These are phyloP conservation scores for Anhinga rufa DNA, from an alignment of 2,113 vertebrate species.

Conservation along the genomic window DNA sequence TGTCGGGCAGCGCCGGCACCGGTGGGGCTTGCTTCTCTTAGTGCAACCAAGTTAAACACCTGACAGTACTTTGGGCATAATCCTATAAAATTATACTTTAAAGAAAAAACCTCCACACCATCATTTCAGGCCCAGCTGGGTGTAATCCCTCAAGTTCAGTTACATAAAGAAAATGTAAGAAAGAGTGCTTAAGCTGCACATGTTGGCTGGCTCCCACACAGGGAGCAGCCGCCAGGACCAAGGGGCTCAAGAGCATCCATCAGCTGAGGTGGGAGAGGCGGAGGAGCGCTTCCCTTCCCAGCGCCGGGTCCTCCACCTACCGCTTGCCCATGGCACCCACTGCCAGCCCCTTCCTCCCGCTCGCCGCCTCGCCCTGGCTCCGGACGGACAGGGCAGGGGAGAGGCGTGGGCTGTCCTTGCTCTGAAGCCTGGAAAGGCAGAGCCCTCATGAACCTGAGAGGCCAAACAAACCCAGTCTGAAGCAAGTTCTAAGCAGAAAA, in stretches of 20 bases:
- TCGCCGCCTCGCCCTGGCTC: rapidly evolving
- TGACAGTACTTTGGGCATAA: too few species aligned
- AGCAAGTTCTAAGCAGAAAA: not conserved
- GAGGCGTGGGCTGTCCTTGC: not conserved
- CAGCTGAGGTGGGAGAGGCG: rapidly evolving
- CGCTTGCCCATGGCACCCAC: not conserved
- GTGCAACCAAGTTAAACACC: not conserved
- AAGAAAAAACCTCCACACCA: not conserved
- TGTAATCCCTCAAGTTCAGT: not conserved
- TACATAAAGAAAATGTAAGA: not conserved
- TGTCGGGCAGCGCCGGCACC: rapidly evolving
- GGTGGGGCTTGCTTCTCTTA: too few species aligned
- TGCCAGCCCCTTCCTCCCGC: not conserved
- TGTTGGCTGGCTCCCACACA: too few species aligned
- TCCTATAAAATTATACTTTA: rapidly evolving
- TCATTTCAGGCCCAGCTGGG: not conserved
- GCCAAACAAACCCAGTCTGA: not conserved
- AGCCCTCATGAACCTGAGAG: rapidly evolving
- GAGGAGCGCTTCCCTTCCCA: not conserved
- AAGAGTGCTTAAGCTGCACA: rapidly evolving
- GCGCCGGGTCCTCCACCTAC: rapidly evolving
- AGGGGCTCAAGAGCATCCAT: not conserved
- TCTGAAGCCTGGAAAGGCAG: not conserved
- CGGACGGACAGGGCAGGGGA: not conserved
- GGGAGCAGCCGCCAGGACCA: not conserved